phyloP scores from a whole-genome alignment of 2,113 vertebrate species.

The Lathamus discolor region DNA sequence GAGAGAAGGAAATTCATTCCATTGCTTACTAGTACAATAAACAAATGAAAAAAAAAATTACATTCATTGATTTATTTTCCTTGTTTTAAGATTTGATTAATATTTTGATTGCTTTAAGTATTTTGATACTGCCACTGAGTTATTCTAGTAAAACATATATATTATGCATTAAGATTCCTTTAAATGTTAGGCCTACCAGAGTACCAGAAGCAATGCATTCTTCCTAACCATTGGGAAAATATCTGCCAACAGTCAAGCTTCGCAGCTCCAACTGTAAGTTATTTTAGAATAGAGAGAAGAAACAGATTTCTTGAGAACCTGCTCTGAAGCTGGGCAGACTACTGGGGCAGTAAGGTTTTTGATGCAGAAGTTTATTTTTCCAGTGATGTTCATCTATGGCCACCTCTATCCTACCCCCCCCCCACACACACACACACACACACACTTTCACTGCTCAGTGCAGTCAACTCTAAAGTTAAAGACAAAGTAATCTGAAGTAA shows the following conservation, averaged over 20 bases:
- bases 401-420: not conserved
- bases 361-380: not conserved
- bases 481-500: not conserved
- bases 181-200: not conserved
- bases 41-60: not conserved
- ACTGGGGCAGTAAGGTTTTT: not conserved
- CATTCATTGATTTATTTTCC: not conserved
- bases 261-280: not conserved
- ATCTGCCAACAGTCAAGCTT: not conserved
- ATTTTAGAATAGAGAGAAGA: not conserved
- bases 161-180: not conserved
- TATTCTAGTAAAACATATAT: not conserved
- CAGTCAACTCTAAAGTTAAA: not conserved
- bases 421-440: not conserved
- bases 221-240: not conserved
- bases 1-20: not conserved
- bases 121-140: not conserved
- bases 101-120: not conserved
- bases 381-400: not conserved
- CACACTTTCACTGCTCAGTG: not conserved
- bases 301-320: not conserved
- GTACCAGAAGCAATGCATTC: not conserved
- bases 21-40: not conserved
- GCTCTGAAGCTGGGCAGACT: not conserved
- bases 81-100: not conserved